Conservation (phyloP, 1,140 invertebrate species). For the Rhyacophila brunnea region DNA sequence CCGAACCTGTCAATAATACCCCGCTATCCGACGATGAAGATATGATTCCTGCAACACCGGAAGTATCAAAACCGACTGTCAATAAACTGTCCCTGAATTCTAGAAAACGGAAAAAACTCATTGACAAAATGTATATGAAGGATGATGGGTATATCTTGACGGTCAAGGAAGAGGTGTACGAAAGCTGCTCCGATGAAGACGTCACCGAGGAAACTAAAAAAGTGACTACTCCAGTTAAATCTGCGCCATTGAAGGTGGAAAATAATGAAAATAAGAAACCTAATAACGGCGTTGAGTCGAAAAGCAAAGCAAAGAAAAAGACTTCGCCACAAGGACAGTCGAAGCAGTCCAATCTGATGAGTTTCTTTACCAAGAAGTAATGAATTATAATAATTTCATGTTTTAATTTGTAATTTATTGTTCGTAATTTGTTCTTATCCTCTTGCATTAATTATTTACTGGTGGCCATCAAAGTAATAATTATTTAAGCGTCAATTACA, state of each 20-base stretch:
- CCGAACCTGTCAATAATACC: neutral
- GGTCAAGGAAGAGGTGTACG: slow-evolving; percentile 12
- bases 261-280: neutral
- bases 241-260: neutral
- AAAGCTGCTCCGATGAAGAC: slow-evolving; percentile 17
- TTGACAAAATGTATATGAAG: slow-evolving; percentile 18
- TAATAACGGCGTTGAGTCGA: neutral
- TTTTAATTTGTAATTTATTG: too few relatives aligned
- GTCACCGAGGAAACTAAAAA: slow-evolving; percentile 3
- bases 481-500: too few relatives aligned
- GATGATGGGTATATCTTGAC: slow-evolving; percentile 16
- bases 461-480: too few relatives aligned
- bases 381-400: too few relatives aligned
- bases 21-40: slow-evolving; percentile 20
- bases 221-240: neutral
- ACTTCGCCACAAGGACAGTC: slow-evolving; percentile 5
- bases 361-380: slow-evolving; percentile 14
- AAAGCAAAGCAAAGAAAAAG: slow-evolving; percentile 22
- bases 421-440: too few relatives aligned
- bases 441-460: too few relatives aligned
- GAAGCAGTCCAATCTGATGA: slow-evolving; percentile 19
- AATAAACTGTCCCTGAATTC: slow-evolving; percentile 10
- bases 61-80: neutral
- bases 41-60: slow-evolving; percentile 17
- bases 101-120: slow-evolving; percentile 20